Base-by-base conservation (phyloP, 2,888 invertebrate genomes). In the Eupithecia pulchellata region DNA sequence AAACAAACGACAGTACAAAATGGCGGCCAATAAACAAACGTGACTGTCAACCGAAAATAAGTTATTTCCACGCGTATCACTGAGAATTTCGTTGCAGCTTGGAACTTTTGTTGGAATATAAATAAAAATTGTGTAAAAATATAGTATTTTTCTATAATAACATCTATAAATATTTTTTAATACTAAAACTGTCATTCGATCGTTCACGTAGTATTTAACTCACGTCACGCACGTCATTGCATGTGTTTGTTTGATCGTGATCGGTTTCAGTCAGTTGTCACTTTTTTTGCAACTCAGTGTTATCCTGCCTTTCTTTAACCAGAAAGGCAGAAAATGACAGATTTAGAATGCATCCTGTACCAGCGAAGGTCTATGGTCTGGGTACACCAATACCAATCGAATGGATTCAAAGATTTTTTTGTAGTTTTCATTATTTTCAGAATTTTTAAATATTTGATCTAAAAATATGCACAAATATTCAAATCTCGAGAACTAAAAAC, bases 11-110 rank as follows among this genome's bases (percentile, higher is more conserved):
- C 91, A 91, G 92, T 92, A 94, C 94, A 94, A 94, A 93, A 94
- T 94, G 94, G 94, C 94, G 94, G 94, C 93, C 93, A 93, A 94
- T 92, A 93, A 94, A 92, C 93, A 94, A 93, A 93, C 92, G 91
- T 90, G 91, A 89, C 89, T 90, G 89, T 92, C 90, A 73, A 91
- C 90, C 85, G 88, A 82, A 88, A 66, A 82, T 61, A 84, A 79
- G 73, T 76, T 84, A 86, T 78, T 75, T 81, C 76, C 75, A 67
- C 73, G 66, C 68, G 65, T 73, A 74, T 74, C 65, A 61, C 69
- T 72, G 66, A 64, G 71, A 74, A 68, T 74, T 74, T 78, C 75
- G 75, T 81, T 80, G 79, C 60, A 29, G 68, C 42, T 75, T 69
- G 39, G 65, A 69, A 72, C 69, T 79, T 86, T 84, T 77, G 81